Evolutionary conservation across 1,140 invertebrate species (phyloP).

Genomic region (Zaprionus ghesquierei): DNA sequence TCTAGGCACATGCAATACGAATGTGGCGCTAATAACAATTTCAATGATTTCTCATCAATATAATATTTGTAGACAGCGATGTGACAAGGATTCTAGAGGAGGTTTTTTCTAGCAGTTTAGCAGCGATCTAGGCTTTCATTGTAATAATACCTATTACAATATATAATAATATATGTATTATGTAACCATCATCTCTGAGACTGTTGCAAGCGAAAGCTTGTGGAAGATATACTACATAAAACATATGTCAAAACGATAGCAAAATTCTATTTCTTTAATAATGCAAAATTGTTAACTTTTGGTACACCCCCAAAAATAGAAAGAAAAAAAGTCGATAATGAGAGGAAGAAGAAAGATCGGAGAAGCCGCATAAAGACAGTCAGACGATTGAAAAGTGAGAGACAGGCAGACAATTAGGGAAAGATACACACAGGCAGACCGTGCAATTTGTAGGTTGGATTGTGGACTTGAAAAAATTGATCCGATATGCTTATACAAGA

Average conservation of each 20-base stretch:
- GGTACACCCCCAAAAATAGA: constrained; percentile 9
- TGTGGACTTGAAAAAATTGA: constrained; percentile 45
- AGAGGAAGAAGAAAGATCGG: not conserved
- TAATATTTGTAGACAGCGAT: constrained; percentile 69
- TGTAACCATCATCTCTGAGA: constrained; percentile 39
- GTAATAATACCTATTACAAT: constrained; percentile 9
- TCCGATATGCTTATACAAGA: constrained; percentile 43
- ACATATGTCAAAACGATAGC: constrained; percentile 13
- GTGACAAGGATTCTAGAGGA: constrained; percentile 36
- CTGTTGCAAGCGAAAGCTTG: constrained; percentile 43
- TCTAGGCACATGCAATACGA: constrained; percentile 6
- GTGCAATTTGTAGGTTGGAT: constrained; percentile 77
- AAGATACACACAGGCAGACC: constrained; percentile 56
- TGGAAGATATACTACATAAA: constrained; percentile 8
- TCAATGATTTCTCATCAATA: constrained; percentile 82
- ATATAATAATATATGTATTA: constrained; percentile 1
- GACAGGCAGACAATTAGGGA: not conserved
- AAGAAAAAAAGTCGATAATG: constrained; percentile 14
- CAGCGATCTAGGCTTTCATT: constrained; percentile 40
- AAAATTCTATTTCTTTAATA: constrained; percentile 36
- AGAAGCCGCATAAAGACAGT: constrained; percentile 4
- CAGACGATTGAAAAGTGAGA: constrained; percentile 4
- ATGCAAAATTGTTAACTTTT: constrained; percentile 36
- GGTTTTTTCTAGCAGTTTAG: constrained; percentile 38
- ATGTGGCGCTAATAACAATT: constrained; percentile 53